Percentiles rank a stretch among this genome's conserved stretches.
These are phyloP conservation scores for Brachirus orientalis DNA, from an alignment of 2,113 vertebrate species.

Conservation along the genomic window DNA sequence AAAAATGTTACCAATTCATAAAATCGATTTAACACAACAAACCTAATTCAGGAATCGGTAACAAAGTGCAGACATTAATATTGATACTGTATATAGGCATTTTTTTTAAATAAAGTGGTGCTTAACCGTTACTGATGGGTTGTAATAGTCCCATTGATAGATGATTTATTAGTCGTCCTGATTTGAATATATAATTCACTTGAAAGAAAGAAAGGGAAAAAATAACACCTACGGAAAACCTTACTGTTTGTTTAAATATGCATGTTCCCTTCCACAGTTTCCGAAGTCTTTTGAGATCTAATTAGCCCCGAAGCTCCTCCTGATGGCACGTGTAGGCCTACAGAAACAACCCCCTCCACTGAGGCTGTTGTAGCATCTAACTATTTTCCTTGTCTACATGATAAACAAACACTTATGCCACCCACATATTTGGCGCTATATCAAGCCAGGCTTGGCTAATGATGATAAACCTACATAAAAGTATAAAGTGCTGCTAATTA, in stretches of 20 bases:
- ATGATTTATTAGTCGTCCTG: constrained; percentile 40
- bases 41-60: too few species aligned
- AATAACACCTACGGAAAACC: neutral
- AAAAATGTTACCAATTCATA: too few species aligned
- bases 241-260: constrained; percentile 35
- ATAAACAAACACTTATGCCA: constrained; percentile 71
- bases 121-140: constrained; percentile 30
- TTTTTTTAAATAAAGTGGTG: neutral
- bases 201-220: neutral
- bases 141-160: constrained; percentile 54
- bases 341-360: constrained; percentile 24
- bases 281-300: constrained; percentile 55
- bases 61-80: too few species aligned
- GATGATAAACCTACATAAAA: constrained; percentile 74
- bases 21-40: too few species aligned
- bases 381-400: constrained; percentile 71
- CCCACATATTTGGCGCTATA: constrained; percentile 49
- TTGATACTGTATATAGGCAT: too few species aligned
- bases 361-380: constrained; percentile 73
- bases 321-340: constrained; percentile 41
- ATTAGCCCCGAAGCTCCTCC: constrained; percentile 50
- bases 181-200: constrained; percentile 49
- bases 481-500: constrained; percentile 76
- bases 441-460: constrained; percentile 72
- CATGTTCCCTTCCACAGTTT: constrained; percentile 43